Conservation (phyloP, 2,113 vertebrate genomes). For the Bothrops jararaca region DNA sequence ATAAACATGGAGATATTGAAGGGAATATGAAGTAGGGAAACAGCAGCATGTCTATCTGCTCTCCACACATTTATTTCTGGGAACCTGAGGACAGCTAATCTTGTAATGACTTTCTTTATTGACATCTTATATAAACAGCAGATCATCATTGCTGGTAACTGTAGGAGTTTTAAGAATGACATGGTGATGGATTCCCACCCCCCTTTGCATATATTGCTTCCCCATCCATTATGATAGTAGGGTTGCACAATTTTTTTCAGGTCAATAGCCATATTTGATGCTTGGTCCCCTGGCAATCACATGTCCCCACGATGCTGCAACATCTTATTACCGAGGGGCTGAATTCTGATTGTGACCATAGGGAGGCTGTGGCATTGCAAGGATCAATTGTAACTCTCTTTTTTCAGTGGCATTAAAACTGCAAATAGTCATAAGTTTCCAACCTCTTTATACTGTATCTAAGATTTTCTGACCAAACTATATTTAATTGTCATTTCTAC, state of each 20-base stretch:
- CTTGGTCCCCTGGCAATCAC: neutral
- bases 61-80: neutral
- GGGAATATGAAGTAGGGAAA: neutral
- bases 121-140: neutral
- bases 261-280: neutral
- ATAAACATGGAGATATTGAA: neutral
- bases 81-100: neutral
- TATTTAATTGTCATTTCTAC: slow-evolving; percentile 10
- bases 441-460: neutral
- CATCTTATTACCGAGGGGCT: neutral
- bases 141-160: neutral
- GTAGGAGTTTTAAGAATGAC: neutral
- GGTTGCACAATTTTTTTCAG: neutral
- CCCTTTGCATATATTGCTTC: neutral
- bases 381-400: neutral
- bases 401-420: neutral
- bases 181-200: neutral
- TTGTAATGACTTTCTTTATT: neutral
- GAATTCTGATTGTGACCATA: neutral
- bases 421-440: neutral
- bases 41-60: neutral
- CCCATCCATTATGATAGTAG: neutral
- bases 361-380: neutral
- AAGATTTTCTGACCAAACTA: neutral
- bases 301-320: neutral